Evolutionary conservation across 1,140 invertebrate species (phyloP).

Genomic region (Drosophila gunungcola): DNA sequence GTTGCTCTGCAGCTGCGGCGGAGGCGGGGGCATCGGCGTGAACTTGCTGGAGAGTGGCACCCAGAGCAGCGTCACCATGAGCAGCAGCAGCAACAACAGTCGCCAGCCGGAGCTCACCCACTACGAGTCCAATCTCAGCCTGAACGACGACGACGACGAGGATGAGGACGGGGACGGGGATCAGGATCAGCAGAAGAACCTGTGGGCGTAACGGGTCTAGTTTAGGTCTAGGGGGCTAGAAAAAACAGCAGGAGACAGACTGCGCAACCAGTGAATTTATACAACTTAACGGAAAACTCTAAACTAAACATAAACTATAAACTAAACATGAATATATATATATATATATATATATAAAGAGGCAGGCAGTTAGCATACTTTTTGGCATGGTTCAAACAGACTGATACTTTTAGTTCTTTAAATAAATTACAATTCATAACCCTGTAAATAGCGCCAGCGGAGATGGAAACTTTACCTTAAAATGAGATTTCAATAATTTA

Average conservation of each 20-base stretch:
- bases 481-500: slow-evolving; percentile 25
- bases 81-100: slow-evolving; percentile 84
- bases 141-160: slow-evolving; percentile 62
- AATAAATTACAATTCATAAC: slow-evolving; percentile 45
- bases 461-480: slow-evolving; percentile 7
- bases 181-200: slow-evolving; percentile 59
- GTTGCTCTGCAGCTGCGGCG: slow-evolving; percentile 56
- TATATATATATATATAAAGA: slow-evolving; percentile 5
- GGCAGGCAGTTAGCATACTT: slow-evolving; percentile 34
- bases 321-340: slow-evolving; percentile 6
- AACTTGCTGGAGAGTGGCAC: slow-evolving; percentile 82
- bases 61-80: slow-evolving; percentile 72
- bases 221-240: too few relatives aligned
- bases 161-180: slow-evolving; percentile 62
- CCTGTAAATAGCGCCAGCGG: slow-evolving; percentile 49
- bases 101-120: slow-evolving; percentile 79
- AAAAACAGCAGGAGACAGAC: slow-evolving; percentile 49
- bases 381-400: slow-evolving; percentile 65
- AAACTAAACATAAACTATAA: slow-evolving; percentile 42
- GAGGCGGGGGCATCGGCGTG: slow-evolving; percentile 18
- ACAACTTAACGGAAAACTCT: slow-evolving; percentile 30
- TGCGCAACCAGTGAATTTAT: slow-evolving; percentile 81
- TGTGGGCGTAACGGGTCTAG: slow-evolving; percentile 67
- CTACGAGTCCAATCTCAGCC: slow-evolving; percentile 79
- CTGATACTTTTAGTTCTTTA: slow-evolving; percentile 77